Evolutionary conservation across 2,113 vertebrate species (phyloP), one percentile per base, ranked within the genome.

Genomic region (Bucco capensis): DNA sequence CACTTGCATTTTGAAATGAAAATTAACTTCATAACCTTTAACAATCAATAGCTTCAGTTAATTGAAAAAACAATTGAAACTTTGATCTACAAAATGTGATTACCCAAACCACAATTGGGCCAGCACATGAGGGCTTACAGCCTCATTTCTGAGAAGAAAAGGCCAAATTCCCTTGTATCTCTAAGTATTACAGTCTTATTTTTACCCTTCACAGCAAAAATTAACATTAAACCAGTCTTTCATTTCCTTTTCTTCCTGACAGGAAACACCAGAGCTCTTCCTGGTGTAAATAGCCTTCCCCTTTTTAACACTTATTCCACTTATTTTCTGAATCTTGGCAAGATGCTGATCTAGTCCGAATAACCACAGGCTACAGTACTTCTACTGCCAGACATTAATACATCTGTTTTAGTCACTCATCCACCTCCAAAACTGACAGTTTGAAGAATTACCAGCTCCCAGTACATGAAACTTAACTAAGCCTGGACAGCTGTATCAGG

Each of bases 401-500:
- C 60, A 85, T 88, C 75, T 95, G 83, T 70, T 94, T 95, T 83
- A 96, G 93, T 86, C 94, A 90, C 53, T 94, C 88, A 90, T 80
- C 73, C 94, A 86, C 86, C 61, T 70, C 76, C 61, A 86, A 79
- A 95, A 94, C 0, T 90, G 92, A 93, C 90, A 94, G 88, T 74
- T 57, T 95, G 92, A 96, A 88, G 79, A 95, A 94, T 91, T 76
- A 90, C 73, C 80, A 82, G 80, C 83, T 93, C 50, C 61, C 50
- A 85, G 30, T 75, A 90, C 93, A 65, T 38, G 80, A 84, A 83
- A 92, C 46, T 74, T 84, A 88, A 86, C 77, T 90, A 81, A 80
- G 89, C 83, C 90, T 82, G 86, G 86, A 66, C 86, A 93, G 92
- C 80, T 84, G 86, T 69, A 62, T 31, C 83, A 65, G 70, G 35